Base-by-base conservation (phyloP, 2,797 vertebrate species). In the Xenops minutus region DNA sequence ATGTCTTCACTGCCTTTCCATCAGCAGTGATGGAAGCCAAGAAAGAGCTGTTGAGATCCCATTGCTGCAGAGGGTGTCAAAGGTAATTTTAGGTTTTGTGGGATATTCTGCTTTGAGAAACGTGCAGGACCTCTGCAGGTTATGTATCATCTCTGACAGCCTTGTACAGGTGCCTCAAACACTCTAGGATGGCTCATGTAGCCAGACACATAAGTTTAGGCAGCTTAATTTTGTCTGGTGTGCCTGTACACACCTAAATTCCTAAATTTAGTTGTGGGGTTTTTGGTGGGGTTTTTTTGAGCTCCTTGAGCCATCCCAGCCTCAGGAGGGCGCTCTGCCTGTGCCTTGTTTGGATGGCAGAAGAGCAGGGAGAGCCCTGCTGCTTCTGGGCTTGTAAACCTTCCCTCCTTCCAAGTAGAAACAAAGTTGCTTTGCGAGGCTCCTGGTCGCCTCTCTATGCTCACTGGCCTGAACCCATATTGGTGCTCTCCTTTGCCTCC, bases 341-440 rank as follows among this genome's bases (percentile, higher is more conserved):
- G 49, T 4, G 3, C 21, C 39, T 24, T 11, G 17, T 52, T 16
- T 63, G 34, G 15, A 4, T n/a, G 30, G 30, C 0, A 0, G 34
- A 21, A 39, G 15, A 72, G 32, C 49, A 79, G 49, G 49, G 51
- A 78, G 14, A 37, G 8, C 10, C 19, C 29, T 46, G 7, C 49
- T 75, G 41, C 24, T 41, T 49, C 58, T 30, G 27, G 44, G 24
- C 15, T 73, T 66, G 62, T n/a, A 74, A 77, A 77, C 41, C 59
- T 85, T 86, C 24, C 37, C 15, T 72, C 6, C 44, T 84, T 85
- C n/a, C 51, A 26, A 73, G 41, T 18, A 61, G 22, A 66, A 84
- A 26, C 23, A 82, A 46, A 68, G 36, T 39, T 79, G 52, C 18
- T 59, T 51, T 55, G 24, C 51, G n/a, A 37, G 21, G 14, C 19